Percentiles rank a stretch among this genome's conserved stretches.
Conservation (phyloP, 35 echinoderm and acorn worm species). For the Stichopus chloronotus region DNA sequence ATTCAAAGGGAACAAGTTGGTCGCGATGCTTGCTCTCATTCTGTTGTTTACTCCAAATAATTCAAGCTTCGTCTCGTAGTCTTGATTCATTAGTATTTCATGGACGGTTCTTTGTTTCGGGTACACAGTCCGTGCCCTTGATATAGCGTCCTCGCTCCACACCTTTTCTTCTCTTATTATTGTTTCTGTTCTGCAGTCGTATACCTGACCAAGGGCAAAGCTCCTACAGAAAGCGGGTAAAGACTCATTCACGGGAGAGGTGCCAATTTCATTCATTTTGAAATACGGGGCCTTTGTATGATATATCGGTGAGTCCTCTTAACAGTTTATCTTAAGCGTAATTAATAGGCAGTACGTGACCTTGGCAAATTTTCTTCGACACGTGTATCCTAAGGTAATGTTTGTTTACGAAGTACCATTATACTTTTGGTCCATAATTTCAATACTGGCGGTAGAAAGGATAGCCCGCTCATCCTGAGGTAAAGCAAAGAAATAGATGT, state of each 20-base stretch:
- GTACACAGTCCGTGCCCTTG: not conserved
- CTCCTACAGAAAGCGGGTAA: conserved; percentile 19
- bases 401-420: too few species aligned
- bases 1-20: not conserved
- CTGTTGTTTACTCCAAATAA: not conserved
- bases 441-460: too few species aligned
- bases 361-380: too few species aligned
- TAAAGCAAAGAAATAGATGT: too few species aligned
- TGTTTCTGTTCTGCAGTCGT: conserved; percentile 15
- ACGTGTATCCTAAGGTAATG: too few species aligned
- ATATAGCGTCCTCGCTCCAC: conserved; percentile 14
- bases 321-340: too few species aligned
- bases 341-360: too few species aligned
- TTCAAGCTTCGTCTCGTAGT: not conserved
- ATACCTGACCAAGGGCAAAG: conserved; percentile 28
- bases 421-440: too few species aligned
- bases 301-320: too few species aligned
- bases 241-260: not conserved
- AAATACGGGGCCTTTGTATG: not conserved
- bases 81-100: not conserved
- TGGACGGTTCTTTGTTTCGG: not conserved
- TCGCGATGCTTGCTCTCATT: not conserved
- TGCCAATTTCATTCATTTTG: not conserved
- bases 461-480: too few species aligned
- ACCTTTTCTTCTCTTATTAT: conserved; percentile 1